phyloP scores from a whole-genome alignment of 64 coral and sea anemone species.

The Montipora cactus region DNA sequence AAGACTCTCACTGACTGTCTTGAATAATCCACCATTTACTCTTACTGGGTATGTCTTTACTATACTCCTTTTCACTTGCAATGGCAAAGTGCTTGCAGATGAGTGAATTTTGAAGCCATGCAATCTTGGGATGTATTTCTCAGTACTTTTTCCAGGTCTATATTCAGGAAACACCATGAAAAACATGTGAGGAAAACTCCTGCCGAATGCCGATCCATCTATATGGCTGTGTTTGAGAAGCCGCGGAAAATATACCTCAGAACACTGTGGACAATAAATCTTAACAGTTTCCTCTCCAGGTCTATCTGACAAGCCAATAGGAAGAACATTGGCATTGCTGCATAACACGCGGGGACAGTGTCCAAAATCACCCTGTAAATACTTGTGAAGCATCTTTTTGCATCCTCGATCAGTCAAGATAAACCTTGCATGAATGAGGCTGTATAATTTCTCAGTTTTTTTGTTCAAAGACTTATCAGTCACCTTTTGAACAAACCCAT shows the following conservation, averaged over 20 bases:
- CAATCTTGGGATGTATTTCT: slow-evolving; percentile 76
- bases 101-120: slow-evolving; percentile 83
- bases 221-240: slow-evolving; percentile 57
- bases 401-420: slow-evolving; percentile 74
- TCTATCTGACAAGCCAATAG: slow-evolving; percentile 82
- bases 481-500: slow-evolving; percentile 50
- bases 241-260: slow-evolving; percentile 70
- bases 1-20: slow-evolving; percentile 11
- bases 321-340: slow-evolving; percentile 78
- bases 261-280: slow-evolving; percentile 82
- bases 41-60: not conserved
- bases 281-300: slow-evolving; percentile 78
- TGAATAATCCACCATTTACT: not conserved
- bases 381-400: slow-evolving; percentile 88
- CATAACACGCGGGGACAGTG: slow-evolving; percentile 78
- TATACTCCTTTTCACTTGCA: slow-evolving; percentile 12
- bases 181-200: slow-evolving; percentile 83
- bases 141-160: slow-evolving; percentile 54
- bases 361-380: slow-evolving; percentile 79
- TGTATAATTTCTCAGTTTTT: slow-evolving; percentile 70
- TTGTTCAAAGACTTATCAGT: slow-evolving; percentile 59
- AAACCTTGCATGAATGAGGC: slow-evolving; percentile 81
- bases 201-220: slow-evolving; percentile 87
- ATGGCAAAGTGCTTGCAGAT: slow-evolving; percentile 46
- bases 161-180: slow-evolving; percentile 84